Conservation (phyloP, 2,888 invertebrate species). For the Amblyjoppa fuscipennis region DNA sequence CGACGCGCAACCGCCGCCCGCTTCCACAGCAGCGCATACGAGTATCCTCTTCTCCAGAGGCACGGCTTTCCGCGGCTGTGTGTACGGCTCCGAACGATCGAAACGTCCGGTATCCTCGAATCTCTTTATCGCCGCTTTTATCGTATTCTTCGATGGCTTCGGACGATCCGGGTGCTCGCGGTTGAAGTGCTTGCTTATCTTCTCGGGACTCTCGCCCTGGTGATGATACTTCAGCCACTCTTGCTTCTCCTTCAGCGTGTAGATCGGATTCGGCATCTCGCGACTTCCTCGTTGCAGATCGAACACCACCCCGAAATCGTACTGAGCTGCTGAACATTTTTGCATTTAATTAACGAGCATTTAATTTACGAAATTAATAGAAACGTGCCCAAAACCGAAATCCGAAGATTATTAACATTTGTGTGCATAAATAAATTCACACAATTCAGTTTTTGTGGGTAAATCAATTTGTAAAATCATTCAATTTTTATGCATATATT, state of each 20-base stretch:
- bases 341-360: too few relatives aligned
- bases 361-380: neutral
- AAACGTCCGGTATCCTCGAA: constrained; percentile 66
- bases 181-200: constrained; percentile 64
- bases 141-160: constrained; percentile 65
- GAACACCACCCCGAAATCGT: neutral
- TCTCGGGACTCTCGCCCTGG: constrained; percentile 65
- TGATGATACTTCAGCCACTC: constrained; percentile 66
- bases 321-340: neutral
- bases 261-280: constrained; percentile 64
- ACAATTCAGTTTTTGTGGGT: too few relatives aligned
- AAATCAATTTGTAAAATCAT: too few relatives aligned
- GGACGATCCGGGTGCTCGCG: constrained; percentile 61
- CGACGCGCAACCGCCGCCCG: constrained; percentile 62
- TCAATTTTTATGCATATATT: too few relatives aligned
- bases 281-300: neutral
- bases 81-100: constrained; percentile 62
- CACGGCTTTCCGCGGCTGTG: constrained; percentile 57
- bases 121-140: constrained; percentile 63
- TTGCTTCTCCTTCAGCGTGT: constrained; percentile 65
- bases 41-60: constrained; percentile 63
- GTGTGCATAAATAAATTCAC: too few relatives aligned
- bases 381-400: too few relatives aligned
- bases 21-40: constrained; percentile 63
- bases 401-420: too few relatives aligned